phyloP scores from a whole-genome alignment of 2,113 vertebrate species.

The Microcebus tavaratra region DNA sequence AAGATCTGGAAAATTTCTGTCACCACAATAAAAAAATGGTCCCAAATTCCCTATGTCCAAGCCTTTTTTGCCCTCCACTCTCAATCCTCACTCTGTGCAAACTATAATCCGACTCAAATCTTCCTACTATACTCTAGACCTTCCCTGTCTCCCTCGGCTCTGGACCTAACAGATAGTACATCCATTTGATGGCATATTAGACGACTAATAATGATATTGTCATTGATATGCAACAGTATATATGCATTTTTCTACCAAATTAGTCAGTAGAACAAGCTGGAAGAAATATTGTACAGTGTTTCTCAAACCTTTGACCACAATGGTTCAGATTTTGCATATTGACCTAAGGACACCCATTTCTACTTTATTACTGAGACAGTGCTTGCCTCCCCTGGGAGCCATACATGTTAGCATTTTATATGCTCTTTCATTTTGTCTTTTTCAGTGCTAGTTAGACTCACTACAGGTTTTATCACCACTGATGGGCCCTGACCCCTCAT shows the following conservation, averaged over 20 bases:
- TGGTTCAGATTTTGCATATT: not conserved
- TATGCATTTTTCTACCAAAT: not conserved
- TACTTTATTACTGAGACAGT: not conserved
- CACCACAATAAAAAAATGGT: too few species aligned
- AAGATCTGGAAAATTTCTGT: too few species aligned
- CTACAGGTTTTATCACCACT: not conserved
- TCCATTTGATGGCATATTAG: not conserved
- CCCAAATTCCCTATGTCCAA: too few species aligned
- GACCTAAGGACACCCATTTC: not conserved
- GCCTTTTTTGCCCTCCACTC: too few species aligned
- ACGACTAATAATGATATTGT: not conserved
- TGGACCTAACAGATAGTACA: not conserved
- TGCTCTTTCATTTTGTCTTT: not conserved
- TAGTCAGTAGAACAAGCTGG: not conserved
- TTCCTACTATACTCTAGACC: too few species aligned
- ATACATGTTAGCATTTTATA: not conserved
- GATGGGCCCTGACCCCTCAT: not conserved
- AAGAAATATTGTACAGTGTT: not conserved
- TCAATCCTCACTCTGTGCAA: too few species aligned
- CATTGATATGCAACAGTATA: not conserved
- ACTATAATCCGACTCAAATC: too few species aligned
- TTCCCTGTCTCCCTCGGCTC: too few species aligned
- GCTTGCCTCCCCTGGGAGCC: not conserved
- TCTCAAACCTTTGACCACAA: not conserved
- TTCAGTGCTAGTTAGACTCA: not conserved